Evolutionary conservation across 2,113 vertebrate genomes (phyloP), one percentile per base, ranked within the genome.

Genomic region (Aegotheles bennettii): DNA sequence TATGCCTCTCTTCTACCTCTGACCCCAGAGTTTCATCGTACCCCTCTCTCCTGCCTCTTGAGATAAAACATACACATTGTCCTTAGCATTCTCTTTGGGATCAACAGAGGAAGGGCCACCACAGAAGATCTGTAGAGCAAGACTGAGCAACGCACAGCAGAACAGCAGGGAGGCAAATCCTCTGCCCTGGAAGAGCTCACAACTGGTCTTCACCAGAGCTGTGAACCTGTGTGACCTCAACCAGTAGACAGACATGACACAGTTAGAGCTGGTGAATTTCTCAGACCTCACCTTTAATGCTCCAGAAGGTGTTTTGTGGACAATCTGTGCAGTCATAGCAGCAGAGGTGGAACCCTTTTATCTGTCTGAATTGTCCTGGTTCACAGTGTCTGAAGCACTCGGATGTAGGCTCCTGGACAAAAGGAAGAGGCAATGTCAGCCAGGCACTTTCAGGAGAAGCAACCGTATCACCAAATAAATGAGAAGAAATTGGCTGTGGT

Each of bases 261-360:
- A 59, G 57, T 15, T 31, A 51, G 60, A 91, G 12, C 45, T 40
- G 6, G 7, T 16, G 4, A 9, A 8, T 20, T n/a, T 33, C 42
- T 42, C 75, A 70, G 35, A 8, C 9, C 91, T 96, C 90, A 98
- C 97, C 98, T 96, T 65, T 3, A 36, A 9, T 19, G 40, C 36
- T 94, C 84, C n/a, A 91, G 94, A 94, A 99, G 43, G 98, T 99
- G 90, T 99, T 99, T 1, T 96, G 95, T 74, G 94, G 86, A 45
- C 99, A 99, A 85, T 99, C 97, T 9, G 98, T 97, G 28, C 99
- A 99, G 95, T 99, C 98, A 2, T 98, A 99, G 93, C 99, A 99
- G 96, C 98, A 98, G 59, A 97, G 95, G 81, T 97, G 93, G 63
- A 92, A 96, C 20, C 97, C 95, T 61, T 97, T 96, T 11, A 96